Evolutionary conservation across 2,888 invertebrate genomes (phyloP).

Genomic region (Brachynemurus nebulosus): DNA sequence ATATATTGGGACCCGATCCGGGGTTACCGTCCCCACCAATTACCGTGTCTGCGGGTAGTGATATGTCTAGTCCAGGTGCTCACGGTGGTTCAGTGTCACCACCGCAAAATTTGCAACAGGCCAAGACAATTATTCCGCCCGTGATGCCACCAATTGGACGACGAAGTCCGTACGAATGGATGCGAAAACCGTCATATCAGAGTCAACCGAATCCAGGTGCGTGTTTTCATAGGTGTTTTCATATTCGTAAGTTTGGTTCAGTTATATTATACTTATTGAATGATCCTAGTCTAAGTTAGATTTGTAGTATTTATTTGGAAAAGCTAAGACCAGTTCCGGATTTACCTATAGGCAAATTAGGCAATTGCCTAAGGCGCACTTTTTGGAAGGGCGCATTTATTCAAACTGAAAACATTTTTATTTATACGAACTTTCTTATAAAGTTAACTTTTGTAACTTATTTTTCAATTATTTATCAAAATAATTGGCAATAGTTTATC

Average conservation of each 20-base stretch:
- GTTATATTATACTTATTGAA: slow-evolving; percentile 8
- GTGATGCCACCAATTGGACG: slow-evolving; percentile 50
- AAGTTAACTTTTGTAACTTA: no score
- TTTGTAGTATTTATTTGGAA: background rate
- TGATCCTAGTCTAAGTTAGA: background rate
- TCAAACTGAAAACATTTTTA: no score
- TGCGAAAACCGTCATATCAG: slow-evolving; percentile 79
- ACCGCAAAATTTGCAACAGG: slow-evolving; percentile 26
- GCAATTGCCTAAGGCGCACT: no score
- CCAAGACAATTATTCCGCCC: slow-evolving; percentile 29
- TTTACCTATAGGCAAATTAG: no score
- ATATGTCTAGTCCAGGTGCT: slow-evolving; percentile 40
- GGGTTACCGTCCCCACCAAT: slow-evolving; percentile 43
- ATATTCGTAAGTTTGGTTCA: no score
- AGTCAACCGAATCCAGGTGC: slow-evolving; percentile 74
- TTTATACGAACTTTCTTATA: no score
- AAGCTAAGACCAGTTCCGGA: background rate
- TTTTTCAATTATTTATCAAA: no score
- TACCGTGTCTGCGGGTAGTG: slow-evolving; percentile 43
- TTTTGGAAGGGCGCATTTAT: no score
- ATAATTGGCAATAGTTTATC: no score
- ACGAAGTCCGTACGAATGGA: slow-evolving; percentile 81
- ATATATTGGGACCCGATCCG: slow-evolving; percentile 17
- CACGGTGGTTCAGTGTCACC: slow-evolving; percentile 28
- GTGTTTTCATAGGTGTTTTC: no score